Evolutionary conservation across 2,888 invertebrate species (phyloP).

Genomic region (Agrenia bidenticulata): DNA sequence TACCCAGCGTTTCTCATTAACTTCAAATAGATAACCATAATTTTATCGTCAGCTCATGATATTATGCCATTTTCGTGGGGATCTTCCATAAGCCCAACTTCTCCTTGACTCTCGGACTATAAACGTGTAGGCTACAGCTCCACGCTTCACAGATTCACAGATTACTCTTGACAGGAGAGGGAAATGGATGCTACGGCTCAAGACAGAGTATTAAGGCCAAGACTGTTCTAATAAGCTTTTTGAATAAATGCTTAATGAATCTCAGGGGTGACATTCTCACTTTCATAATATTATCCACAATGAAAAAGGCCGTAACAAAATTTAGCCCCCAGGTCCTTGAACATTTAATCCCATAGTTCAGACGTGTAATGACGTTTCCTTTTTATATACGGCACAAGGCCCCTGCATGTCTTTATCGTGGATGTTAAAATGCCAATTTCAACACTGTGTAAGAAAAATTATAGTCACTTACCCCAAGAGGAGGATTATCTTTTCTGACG

Average conservation of each 20-base stretch:
- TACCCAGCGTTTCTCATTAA: constrained; percentile 1
- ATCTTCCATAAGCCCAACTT: too few relatives aligned
- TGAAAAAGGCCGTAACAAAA: constrained; percentile 10
- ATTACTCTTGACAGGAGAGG: too few relatives aligned
- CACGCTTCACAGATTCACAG: too few relatives aligned
- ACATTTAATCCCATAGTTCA: too few relatives aligned
- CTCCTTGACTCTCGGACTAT: too few relatives aligned
- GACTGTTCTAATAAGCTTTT: constrained; percentile 1
- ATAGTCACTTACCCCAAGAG: constrained; percentile 27
- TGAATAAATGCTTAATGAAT: constrained; percentile 1
- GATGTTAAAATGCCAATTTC: constrained; percentile 28
- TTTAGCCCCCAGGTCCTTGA: not conserved
- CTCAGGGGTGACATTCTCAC: constrained; percentile 8
- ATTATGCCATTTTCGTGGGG: not conserved
- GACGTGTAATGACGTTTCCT: too few relatives aligned
- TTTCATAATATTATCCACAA: constrained; percentile 1
- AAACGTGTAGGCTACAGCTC: too few relatives aligned
- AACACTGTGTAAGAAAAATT: constrained; percentile 13
- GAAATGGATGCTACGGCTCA: too few relatives aligned
- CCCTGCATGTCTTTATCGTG: too few relatives aligned
- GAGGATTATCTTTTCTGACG: constrained; percentile 18
- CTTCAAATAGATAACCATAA: constrained; percentile 1
- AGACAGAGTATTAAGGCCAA: too few relatives aligned
- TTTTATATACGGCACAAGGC: too few relatives aligned
- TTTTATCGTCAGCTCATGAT: constrained; percentile 9